Base-by-base conservation (phyloP, 1,140 invertebrate species). In the Papilio polyxenes region DNA sequence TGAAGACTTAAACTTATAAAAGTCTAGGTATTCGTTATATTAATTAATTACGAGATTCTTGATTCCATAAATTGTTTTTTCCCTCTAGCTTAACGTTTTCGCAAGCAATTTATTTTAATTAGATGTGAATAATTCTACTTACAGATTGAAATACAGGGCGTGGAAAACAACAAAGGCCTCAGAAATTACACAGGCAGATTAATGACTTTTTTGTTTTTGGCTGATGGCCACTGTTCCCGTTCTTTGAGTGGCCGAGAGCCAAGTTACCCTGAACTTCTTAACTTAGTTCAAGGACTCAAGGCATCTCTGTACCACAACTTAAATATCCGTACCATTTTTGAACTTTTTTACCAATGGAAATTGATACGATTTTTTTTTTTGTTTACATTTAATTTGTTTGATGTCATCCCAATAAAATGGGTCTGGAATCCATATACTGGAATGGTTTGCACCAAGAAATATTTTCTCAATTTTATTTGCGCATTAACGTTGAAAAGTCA, bases 91-190 rank as follows among this genome's bases (percentile, higher is more conserved):
- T 82, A 84, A 85, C 82, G 82, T 90, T 91, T 91, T 89, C 82
- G 86, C 84, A 85, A 88, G 87, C 88, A 91, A 90, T 90, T 91
- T 89, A 88, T 89, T 91, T 91, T 85, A 88, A 85, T 88, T 85
- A 82, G 85, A 81, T 87, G 83, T 86, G 85, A 87, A 75, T 76
- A 89, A 90, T 91, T 90, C 88, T 88, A 89, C 86, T 89, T 86
- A 88, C 88, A 91, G 89, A 91, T 89, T 83, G 82, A 62, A 72
- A 82, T 84, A 84, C 74, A 82, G 75, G 59, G 51, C 44, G 80
- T 13, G 62, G 31, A 56, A 37, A 40, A 80, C 69, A 78, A 81
- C 81, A 82, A 85, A 75, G 49, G 79, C 4, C 53, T 40, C 59
- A 79, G 9, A 79, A 79, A 79, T 79, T 79, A 62, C 62, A 62